A percentile compares a stretch with the other conserved stretches of the same genome.
Evolutionary conservation across 1,140 invertebrate species (phyloP).

Genomic region (Lepidostoma basale): DNA sequence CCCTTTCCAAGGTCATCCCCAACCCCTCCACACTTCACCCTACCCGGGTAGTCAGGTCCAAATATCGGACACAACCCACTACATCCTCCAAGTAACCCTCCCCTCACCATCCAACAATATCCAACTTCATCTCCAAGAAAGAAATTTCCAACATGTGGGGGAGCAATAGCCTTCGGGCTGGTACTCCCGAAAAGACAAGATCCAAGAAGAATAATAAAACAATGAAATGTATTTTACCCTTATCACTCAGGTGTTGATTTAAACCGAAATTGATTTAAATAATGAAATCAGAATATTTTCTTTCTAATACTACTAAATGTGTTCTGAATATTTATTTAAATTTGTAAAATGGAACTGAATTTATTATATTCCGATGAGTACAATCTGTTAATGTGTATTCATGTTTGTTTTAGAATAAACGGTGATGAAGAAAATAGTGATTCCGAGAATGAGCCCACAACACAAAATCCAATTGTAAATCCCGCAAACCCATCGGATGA

Average conservation of each 20-base stretch:
- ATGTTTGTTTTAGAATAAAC: constrained; percentile 50
- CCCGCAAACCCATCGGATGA: constrained; percentile 66
- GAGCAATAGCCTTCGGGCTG: no score
- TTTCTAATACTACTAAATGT: background rate
- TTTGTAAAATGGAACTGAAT: background rate
- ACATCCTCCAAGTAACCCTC: no score
- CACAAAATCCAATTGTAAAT: constrained; percentile 49
- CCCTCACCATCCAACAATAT: no score
- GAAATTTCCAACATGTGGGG: no score
- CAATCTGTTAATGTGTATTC: no score
- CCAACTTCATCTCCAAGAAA: no score
- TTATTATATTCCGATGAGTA: background rate
- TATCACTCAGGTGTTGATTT: background rate
- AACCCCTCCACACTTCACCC: no score
- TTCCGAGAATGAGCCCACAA: constrained; percentile 53
- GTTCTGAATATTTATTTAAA: background rate
- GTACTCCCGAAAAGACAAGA: no score
- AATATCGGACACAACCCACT: no score
- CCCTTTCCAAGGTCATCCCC: no score
- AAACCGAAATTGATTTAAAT: background rate
- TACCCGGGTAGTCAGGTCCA: no score
- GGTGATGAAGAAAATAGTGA: constrained; percentile 59
- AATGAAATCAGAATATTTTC: background rate
- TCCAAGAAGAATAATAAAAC: no score
- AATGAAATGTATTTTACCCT: background rate